Evolutionary conservation across 92 coral and sea anemone genomes (phyloP).

Genomic region (Porites evermanni): DNA sequence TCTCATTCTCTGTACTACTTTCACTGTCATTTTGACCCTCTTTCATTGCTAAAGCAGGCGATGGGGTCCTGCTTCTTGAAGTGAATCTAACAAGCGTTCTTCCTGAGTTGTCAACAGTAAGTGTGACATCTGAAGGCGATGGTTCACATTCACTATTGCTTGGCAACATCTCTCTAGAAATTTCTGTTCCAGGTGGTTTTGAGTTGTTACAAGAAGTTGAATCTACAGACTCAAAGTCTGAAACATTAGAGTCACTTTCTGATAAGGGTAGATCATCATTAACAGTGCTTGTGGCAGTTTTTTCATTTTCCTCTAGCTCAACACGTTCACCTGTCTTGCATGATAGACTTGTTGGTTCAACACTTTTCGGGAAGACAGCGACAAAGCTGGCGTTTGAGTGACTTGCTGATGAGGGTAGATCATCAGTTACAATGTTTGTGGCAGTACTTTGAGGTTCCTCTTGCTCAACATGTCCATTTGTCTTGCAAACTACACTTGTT

Average conservation of each 20-base stretch:
- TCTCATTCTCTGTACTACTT: neutral
- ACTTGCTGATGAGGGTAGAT: neutral
- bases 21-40: slow-evolving; percentile 2
- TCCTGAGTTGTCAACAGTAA: slow-evolving; percentile 35
- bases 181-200: neutral
- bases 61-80: neutral
- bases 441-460: neutral
- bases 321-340: neutral
- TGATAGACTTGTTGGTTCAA: neutral
- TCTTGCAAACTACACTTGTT: no score
- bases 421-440: neutral
- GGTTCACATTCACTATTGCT: neutral
- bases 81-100: slow-evolving; percentile 34
- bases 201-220: neutral
- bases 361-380: slow-evolving; percentile 3
- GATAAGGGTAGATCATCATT: no score
- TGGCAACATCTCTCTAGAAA: neutral
- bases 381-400: neutral
- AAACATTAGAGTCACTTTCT: neutral
- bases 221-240: neutral
- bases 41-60: neutral
- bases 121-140: slow-evolving; percentile 29
- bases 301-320: neutral
- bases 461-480: no score
- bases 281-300: no score